phyloP scores from a whole-genome alignment of 2,888 invertebrate genomes.

The Escarpia spicata region DNA sequence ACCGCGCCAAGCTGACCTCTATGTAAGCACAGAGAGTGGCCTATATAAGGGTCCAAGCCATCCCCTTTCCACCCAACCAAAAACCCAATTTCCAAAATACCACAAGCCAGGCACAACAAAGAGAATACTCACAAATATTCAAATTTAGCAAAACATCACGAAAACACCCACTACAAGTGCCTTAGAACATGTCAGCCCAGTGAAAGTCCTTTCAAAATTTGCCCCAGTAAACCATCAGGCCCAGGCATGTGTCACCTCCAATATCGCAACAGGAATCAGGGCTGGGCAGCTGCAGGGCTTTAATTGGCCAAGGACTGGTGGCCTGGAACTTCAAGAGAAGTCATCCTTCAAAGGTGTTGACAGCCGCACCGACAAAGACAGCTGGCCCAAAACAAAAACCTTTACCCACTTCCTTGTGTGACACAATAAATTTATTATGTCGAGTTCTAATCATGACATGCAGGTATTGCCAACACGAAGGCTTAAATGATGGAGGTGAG shows the following conservation, averaged over 20 bases:
- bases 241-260: neutral
- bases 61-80: neutral
- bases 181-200: neutral
- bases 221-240: neutral
- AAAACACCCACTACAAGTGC: conserved; percentile 1
- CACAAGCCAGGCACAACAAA: neutral
- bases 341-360: neutral
- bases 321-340: neutral
- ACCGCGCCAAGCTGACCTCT: neutral
- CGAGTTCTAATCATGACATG: neutral
- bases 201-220: neutral
- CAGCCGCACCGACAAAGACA: neutral
- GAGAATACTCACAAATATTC: neutral
- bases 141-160: neutral
- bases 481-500: neutral
- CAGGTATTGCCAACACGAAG: neutral
- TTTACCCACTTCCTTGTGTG: neutral
- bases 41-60: neutral
- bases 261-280: neutral
- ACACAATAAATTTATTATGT: neutral
- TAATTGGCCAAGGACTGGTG: neutral
- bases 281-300: neutral
- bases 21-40: neutral
- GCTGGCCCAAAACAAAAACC: neutral
- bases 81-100: neutral